These are phyloP conservation scores for Crioceris asparagi DNA, from an alignment of 2,888 invertebrate species.

Conservation along the genomic window DNA sequence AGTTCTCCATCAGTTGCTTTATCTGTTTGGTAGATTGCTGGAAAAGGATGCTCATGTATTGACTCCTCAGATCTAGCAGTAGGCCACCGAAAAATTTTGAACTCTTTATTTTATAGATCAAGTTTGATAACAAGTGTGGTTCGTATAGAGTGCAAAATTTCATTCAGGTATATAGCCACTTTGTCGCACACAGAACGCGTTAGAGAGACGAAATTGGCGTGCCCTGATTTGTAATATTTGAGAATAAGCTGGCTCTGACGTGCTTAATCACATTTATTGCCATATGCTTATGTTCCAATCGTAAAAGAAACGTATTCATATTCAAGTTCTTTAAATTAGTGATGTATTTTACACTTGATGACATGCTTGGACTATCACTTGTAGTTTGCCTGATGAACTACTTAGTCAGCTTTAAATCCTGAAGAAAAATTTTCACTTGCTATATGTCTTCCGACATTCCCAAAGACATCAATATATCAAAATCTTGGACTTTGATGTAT, in stretches of 20 bases:
- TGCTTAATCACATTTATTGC: slow-evolving; percentile 65
- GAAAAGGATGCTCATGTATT: slow-evolving; percentile 76
- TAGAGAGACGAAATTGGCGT: slow-evolving; percentile 43
- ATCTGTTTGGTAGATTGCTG: slow-evolving; percentile 75
- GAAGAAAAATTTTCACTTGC: too few relatives aligned
- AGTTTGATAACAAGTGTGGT: slow-evolving; percentile 74
- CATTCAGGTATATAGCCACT: slow-evolving; percentile 60
- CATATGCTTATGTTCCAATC: slow-evolving; percentile 50
- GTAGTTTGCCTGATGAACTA: too few relatives aligned
- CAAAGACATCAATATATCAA: too few relatives aligned
- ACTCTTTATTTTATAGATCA: slow-evolving; percentile 79
- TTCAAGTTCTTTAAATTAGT: too few relatives aligned
- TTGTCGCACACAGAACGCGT: slow-evolving; percentile 42
- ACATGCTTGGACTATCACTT: too few relatives aligned
- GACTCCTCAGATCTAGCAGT: slow-evolving; percentile 76
- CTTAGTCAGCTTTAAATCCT: too few relatives aligned
- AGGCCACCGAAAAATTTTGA: slow-evolving; percentile 75
- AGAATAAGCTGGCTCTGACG: slow-evolving; percentile 60
- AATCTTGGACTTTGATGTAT: too few relatives aligned
- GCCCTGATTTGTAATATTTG: slow-evolving; percentile 46
- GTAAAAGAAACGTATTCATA: too few relatives aligned
- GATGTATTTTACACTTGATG: too few relatives aligned
- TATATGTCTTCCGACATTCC: too few relatives aligned
- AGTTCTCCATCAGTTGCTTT: slow-evolving; percentile 66
- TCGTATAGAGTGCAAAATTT: slow-evolving; percentile 60